Base-by-base conservation (phyloP, 1,140 invertebrate species). In the Helicorthomorpha holstii region DNA sequence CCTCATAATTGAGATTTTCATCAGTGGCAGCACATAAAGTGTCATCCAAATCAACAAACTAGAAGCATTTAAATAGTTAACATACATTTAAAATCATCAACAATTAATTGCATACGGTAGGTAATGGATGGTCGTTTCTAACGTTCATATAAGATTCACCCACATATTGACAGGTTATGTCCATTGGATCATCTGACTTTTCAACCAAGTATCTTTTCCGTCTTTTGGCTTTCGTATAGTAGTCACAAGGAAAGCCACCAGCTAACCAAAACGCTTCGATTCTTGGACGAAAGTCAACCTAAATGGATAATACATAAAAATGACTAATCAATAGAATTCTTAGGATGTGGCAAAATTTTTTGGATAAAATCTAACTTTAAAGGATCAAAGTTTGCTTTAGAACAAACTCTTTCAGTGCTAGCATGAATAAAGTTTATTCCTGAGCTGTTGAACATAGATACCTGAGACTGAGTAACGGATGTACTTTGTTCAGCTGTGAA, bases 231-330 rank as follows among this genome's bases (percentile, higher is more conserved):
- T 63, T 50, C 64, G 71, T 58, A 57, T 61, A 60, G 41, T 62
- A 53, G n/a, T 74, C 68, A 1, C 75, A 71, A 57, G 76, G 62
- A 56, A 83, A 71, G 53, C 81, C 80, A 54, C 84, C 83, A 50
- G 74, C 72, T 58, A 72, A 73, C 85, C 85, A 88, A 64, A 82
- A 85, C 45, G 83, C 77, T 73, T 88, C 84, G 57, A 81, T 66
- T 34, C 83, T 69, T 4, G 85, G 80, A 54, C 82, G 74, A 61
- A 73, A 70, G 65, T 88, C 83, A 43, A 80, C 64, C 73, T 79
- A n/a, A n/a, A n/a, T n/a, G n/a, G n/a, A n/a, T n/a, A n/a, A n/a
- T n/a, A n/a, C n/a, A n/a, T n/a, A n/a, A n/a, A n/a, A n/a, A n/a
- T n/a, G n/a, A n/a, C n/a, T n/a, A n/a, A n/a, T n/a, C n/a, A n/a